Conservation (phyloP, 2,113 vertebrate genomes). For the Crotalus viridis region DNA sequence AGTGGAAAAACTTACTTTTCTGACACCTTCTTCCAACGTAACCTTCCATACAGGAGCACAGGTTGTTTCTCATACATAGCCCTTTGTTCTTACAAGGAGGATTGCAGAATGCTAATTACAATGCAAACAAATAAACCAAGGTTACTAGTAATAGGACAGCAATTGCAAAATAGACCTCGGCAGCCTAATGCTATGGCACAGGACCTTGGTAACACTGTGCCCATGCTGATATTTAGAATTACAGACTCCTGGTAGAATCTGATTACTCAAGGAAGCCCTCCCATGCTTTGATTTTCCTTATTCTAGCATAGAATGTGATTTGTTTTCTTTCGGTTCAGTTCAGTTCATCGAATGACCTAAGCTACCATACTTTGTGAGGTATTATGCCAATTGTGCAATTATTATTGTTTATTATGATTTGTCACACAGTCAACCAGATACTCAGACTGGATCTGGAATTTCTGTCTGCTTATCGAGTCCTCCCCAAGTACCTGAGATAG, state of each 20-base stretch:
- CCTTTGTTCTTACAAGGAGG: slow-evolving; percentile 89
- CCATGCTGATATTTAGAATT: neutral
- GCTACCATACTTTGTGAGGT: neutral
- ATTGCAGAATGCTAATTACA: slow-evolving; percentile 79
- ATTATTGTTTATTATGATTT: neutral
- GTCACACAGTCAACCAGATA: rapidly evolving
- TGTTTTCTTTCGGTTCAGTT: neutral
- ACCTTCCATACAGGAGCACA: slow-evolving; percentile 82
- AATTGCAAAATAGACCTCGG: neutral
- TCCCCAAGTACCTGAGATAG: neutral
- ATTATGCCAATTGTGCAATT: neutral
- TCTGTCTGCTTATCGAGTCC: neutral
- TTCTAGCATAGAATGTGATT: neutral
- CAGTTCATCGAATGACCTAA: neutral
- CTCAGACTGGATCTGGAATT: neutral
- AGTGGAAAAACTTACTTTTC: slow-evolving; percentile 75
- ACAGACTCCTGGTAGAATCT: neutral
- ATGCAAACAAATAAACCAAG: neutral
- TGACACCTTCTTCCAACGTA: slow-evolving; percentile 85
- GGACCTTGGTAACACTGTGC: neutral
- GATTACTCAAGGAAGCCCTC: neutral
- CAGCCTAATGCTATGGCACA: neutral
- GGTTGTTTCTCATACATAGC: slow-evolving; percentile 80
- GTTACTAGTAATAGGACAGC: neutral
- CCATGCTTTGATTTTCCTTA: neutral